Base-by-base conservation (phyloP, 2,888 invertebrate species). In the Baronia brevicornis region DNA sequence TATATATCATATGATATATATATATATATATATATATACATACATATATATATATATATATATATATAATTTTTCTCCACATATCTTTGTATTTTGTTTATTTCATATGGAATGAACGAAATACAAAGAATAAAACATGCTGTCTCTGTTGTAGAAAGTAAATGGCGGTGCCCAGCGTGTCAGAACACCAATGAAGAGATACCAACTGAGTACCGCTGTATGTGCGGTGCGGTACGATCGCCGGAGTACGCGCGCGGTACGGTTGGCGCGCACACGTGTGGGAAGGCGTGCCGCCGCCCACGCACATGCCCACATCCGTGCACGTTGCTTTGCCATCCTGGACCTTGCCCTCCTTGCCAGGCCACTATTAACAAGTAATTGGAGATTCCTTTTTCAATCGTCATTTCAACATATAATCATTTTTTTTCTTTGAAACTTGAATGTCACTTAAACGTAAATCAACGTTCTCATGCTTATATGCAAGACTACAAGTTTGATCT, bases 91-190 rank as follows among this genome's bases (percentile, higher is more conserved):
- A 18, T 12, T 15, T 25, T 10, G n/a, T 27, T 28, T 11, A 15
- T 11, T 7, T 7, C 25, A 10, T 4, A 23, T 15, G 9, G 24
- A 5, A 19, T 9, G 9, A 30, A 21, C 3, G 2, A 5, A 25
- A 4, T 18, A 17, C 2, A 7, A 22, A 7, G 23, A 19, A 4
- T 10, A 14, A 12, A 18, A 18, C 23, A 15, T 15, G 15, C 21
- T 27, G 23, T 23, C 12, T 12, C 20, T 13, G 4, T 23, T 38
- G 5, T 45, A 85, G 91, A 92, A 43, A 88, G 88, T 30, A 93
- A 93, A 36, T 98, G 98, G 98, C 90, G 97, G 9, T 98, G 98
- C 65, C 98, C 98, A 0, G 96, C 96, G 0, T 98, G 98, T 65
- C 97, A 97, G 71, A 93, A 94, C 66, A 89, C 91, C 2, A 89